These are phyloP conservation scores for Lemur catta DNA, from an alignment of 2,797 vertebrate species.

Conservation along the genomic window DNA sequence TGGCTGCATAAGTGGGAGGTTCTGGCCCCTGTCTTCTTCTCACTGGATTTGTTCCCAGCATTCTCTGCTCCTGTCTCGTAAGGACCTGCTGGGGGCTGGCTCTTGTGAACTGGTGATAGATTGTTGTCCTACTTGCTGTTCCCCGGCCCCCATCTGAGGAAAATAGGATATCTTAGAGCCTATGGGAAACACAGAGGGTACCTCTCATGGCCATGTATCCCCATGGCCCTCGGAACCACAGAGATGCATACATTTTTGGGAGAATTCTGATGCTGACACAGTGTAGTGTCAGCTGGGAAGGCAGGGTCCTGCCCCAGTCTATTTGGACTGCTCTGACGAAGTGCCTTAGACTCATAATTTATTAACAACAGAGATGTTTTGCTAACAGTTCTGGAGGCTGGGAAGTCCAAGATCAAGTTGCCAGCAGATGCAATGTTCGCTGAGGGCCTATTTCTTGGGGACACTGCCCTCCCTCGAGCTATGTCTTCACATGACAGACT, in stretches of 20 bases:
- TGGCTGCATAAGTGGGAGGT: fast-evolving
- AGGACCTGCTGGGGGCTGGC: background rate
- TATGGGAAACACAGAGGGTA: background rate
- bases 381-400: background rate
- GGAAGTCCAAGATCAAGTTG: background rate
- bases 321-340: background rate
- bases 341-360: no score
- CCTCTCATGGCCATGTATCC: no score
- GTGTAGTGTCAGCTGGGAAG: background rate
- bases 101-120: background rate
- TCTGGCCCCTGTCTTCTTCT: background rate
- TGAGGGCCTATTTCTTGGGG: background rate
- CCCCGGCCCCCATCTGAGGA: background rate
- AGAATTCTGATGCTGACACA: background rate
- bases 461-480: background rate
- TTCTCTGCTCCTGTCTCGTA: background rate
- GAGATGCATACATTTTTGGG: no score
- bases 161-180: no score
- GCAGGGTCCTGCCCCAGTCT: background rate
- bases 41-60: background rate
- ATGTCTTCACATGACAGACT: background rate
- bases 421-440: background rate
- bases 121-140: background rate
- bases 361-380: no score
- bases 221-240: no score